Conservation (phyloP, 35 echinoderm and acorn worm genomes). For the Stichopus chloronotus region DNA sequence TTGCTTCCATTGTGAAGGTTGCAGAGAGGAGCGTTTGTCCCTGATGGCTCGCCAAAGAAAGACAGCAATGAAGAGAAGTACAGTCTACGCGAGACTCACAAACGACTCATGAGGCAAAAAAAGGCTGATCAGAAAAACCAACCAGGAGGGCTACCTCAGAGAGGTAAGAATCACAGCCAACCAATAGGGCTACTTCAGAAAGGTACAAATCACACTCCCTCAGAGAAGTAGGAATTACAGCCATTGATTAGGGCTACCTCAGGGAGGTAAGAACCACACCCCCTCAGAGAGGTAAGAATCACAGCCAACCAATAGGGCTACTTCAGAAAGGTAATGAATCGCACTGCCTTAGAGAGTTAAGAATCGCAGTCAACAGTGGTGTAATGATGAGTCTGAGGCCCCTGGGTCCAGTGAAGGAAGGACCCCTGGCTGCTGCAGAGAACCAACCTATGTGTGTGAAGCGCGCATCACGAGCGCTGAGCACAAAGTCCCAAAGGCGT, state of each 20-base stretch:
- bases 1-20: conserved; percentile 46
- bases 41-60: conserved; percentile 47
- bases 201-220: not conserved
- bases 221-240: not conserved
- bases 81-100: conserved; percentile 89
- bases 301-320: not conserved
- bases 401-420: too few species aligned
- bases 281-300: not conserved
- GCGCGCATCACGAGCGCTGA: too few species aligned
- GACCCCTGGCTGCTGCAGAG: too few species aligned
- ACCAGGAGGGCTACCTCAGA: conserved; percentile 24
- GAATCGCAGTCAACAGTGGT: too few species aligned
- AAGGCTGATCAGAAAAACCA: conserved; percentile 58
- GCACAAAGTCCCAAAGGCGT: too few species aligned
- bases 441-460: too few species aligned
- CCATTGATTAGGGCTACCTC: not conserved
- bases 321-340: not conserved
- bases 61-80: conserved; percentile 72
- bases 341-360: not conserved
- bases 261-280: not conserved
- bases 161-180: not conserved
- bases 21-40: conserved; percentile 79
- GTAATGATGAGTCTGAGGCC: too few species aligned
- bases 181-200: conserved; percentile 16
- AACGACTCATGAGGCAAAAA: conserved; percentile 76